phyloP scores from a whole-genome alignment of 1,140 invertebrate genomes.

The Hyles vespertilio region DNA sequence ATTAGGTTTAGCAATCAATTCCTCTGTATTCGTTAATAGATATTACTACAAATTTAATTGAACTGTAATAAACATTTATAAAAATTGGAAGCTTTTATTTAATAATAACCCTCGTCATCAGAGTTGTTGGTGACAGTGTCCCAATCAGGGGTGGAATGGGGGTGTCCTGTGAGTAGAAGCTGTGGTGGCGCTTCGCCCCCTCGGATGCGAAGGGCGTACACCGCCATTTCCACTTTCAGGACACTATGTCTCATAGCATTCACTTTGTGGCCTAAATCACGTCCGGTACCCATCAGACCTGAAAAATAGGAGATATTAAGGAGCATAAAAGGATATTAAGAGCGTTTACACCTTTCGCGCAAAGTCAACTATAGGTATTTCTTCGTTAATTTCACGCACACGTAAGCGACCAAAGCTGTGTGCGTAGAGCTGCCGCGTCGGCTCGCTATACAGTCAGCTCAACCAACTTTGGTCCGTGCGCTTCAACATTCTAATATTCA shows the following conservation, averaged over 20 bases:
- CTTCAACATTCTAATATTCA: too few relatives aligned
- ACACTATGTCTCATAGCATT: slow-evolving; percentile 83
- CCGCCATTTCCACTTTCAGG: slow-evolving; percentile 89
- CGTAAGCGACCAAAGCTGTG: too few relatives aligned
- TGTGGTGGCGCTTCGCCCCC: slow-evolving; percentile 82
- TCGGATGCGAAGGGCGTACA: slow-evolving; percentile 88
- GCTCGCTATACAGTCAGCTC: too few relatives aligned
- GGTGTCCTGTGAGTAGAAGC: slow-evolving; percentile 28
- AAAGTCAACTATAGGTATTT: too few relatives aligned
- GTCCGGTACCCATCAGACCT: slow-evolving; percentile 65
- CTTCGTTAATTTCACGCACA: too few relatives aligned
- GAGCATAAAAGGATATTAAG: too few relatives aligned
- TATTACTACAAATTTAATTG: too few relatives aligned
- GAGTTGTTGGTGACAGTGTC: slow-evolving; percentile 28
- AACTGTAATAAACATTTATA: not conserved
- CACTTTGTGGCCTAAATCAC: slow-evolving; percentile 85
- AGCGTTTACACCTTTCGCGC: too few relatives aligned
- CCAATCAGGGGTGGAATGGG: slow-evolving; percentile 27
- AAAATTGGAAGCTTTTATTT: slow-evolving; percentile 7
- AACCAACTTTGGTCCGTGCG: too few relatives aligned
- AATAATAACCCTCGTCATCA: slow-evolving; percentile 62
- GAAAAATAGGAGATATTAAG: slow-evolving; percentile 10
- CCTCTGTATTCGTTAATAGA: too few relatives aligned
- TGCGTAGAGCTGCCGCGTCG: too few relatives aligned
- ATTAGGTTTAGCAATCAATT: too few relatives aligned